Conservation (phyloP, 2,888 invertebrate species). For the Hirtodrosophila histrioides region DNA sequence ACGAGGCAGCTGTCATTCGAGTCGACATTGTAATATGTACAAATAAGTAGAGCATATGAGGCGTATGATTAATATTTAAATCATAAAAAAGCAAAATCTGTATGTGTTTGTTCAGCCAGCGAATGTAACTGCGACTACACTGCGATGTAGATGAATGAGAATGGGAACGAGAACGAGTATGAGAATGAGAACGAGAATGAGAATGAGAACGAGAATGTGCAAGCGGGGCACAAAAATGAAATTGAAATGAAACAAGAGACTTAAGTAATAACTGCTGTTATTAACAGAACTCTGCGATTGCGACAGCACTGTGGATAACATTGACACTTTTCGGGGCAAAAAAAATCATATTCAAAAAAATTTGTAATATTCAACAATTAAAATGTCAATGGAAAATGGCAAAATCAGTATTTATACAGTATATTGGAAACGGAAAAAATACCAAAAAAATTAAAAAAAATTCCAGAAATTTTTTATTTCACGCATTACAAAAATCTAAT, state of each 20-base stretch:
- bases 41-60: constrained; percentile 69
- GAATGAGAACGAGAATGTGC: constrained; percentile 33
- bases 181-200: constrained; percentile 19
- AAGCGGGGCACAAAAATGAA: constrained; percentile 58
- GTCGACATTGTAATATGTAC: constrained; percentile 66
- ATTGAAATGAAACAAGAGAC: constrained; percentile 70
- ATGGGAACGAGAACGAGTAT: not conserved
- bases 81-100: constrained; percentile 31
- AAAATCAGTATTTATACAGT: no score
- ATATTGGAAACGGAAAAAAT: no score
- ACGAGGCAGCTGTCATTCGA: constrained; percentile 49
- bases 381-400: no score
- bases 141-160: constrained; percentile 8
- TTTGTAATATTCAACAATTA: no score
- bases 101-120: no score
- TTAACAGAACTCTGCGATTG: constrained; percentile 50
- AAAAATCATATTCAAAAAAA: no score
- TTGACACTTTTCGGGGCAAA: no score
- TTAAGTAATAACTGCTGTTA: constrained; percentile 71
- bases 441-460: no score
- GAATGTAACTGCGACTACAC: constrained; percentile 7
- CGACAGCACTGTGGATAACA: not conserved
- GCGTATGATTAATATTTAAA: constrained; percentile 69
- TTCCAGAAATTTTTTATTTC: no score
- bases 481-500: no score